Evolutionary conservation across 2,888 invertebrate species (phyloP).

Genomic region (Mantis religiosa): DNA sequence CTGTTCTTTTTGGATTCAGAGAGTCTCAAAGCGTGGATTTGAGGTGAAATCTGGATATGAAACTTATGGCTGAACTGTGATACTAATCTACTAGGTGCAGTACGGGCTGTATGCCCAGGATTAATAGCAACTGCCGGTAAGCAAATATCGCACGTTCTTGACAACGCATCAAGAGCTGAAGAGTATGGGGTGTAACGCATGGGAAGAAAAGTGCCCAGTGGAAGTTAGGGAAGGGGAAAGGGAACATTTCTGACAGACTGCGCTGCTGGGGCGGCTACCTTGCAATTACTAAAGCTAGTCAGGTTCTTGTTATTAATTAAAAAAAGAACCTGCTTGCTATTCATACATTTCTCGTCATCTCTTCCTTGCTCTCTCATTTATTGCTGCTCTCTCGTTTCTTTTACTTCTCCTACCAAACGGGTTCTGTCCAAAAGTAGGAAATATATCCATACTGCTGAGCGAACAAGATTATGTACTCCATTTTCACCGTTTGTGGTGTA

Average conservation of each 20-base stretch:
- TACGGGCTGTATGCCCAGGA: background rate
- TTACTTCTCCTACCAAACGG: background rate
- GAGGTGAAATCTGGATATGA: no score
- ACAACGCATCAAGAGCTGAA: background rate
- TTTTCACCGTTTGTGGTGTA: no score
- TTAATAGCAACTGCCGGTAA: background rate
- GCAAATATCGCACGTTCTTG: background rate
- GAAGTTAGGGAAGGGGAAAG: background rate
- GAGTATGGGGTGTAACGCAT: background rate
- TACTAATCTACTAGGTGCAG: background rate
- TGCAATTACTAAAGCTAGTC: conserved; percentile 12
- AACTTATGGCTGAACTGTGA: no score
- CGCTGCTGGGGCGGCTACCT: background rate
- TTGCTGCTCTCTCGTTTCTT: conserved; percentile 2
- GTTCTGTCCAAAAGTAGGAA: conserved; percentile 10
- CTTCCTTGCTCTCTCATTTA: conserved; percentile 8
- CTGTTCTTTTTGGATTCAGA: no score
- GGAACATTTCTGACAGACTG: background rate
- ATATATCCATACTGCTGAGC: background rate
- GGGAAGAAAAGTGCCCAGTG: background rate
- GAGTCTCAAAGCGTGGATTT: no score
- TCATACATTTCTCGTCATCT: conserved; percentile 9
- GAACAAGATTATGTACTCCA: background rate
- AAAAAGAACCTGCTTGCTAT: conserved; percentile 13
- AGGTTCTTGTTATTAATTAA: conserved; percentile 18